Base-by-base conservation (phyloP, 1,140 invertebrate species). In the Cotesia chilonis region DNA sequence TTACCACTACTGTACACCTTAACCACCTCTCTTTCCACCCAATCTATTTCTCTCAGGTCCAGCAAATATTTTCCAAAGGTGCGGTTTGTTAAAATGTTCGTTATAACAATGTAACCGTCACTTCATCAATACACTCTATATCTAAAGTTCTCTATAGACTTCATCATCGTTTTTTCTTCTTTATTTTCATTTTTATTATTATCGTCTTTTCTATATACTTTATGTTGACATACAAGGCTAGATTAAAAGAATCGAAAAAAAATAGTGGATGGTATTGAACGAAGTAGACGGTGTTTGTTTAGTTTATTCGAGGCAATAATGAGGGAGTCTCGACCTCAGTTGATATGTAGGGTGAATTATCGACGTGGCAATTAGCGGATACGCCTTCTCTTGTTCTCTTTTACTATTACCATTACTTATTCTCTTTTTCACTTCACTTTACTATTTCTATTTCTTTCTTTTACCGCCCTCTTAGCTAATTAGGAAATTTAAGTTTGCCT, bases 51-150 rank as follows among this genome's bases (percentile, higher is more conserved):
- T 54, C 7, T 17, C 28, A 59, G 28, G 36, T 57, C 55, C 65
- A 68, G 71, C 71, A 72, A 72, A 72, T 72, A 72, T 72, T 72
- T 72, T 68, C 59, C 35, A 54, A 72, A 72, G 71, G 71, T 57
- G 64, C 63, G 71, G 71, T 59, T 60, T 72, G 65, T 72, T 52
- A 67, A 67, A 66, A 60, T 65, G 55, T 67, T 72, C 63, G 51
- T 71, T 71, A 41, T 70, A 70, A 52, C 69, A 38, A 65, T 63
- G 47, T 35, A 12, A 36, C 67, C 54, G 12, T 55, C 28, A 37
- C 17, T 35, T 12, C 37, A 41, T 38, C 10, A 51, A 17, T 52
- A 51, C 17, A 41, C 12, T 65, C 36, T 52, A 61, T 61, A 37
- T 17, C 66, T 68, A 14, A 35, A 37, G 20, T 57, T 57, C 52